Evolutionary conservation across 1,140 invertebrate genomes (phyloP), one percentile per base, ranked within the genome.

Genomic region (Drosophila quadrilineata): DNA sequence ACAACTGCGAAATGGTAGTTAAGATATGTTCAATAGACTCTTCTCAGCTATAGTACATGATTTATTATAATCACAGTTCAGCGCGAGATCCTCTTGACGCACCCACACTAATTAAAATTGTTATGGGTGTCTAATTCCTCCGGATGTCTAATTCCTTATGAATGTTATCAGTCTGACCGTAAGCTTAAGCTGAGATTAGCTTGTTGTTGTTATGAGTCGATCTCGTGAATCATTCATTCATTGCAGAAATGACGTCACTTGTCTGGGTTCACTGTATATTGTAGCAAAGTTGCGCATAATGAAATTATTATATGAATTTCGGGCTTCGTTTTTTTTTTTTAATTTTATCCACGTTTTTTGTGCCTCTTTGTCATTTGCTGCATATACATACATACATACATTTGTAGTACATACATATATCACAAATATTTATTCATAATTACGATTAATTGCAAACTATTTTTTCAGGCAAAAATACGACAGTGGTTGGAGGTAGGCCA

Each of bases 401-500:
- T 35, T 1, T 35, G 17, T 3, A 38, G 40, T 9, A 52, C n/a
- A 3, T 12, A 17, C 22, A 35, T 14, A 31, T 14, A 33, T 9
- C 3, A 2, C 38, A 12, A 41, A n/a, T n/a, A n/a, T n/a, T n/a
- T n/a, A n/a, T n/a, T n/a, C n/a, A n/a, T n/a, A n/a, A n/a, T n/a
- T 57, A 56, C 80, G 82, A 89, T 91, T 91, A 65, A 43, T 90
- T 90, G 87, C 26, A 68, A 65, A 45, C 12, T 45, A 49, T 68
- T 73, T 63, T 88, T 88, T 75, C 87, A 94, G 93, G 92, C 90
- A 93, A 91, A 94, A 93, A 90, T 94, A 94, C 91, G 93, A 94
- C 90, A 92, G 92, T 80, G 90, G 91, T 89, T 94, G 93, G 94
- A 94, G 94, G 94, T 94, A 93, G 91, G 92, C 60, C 52, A 45